These are phyloP conservation scores for Aurelia coerulea DNA, from an alignment of 30 jellyfish, hydroid and myxozoan species.

Conservation along the genomic window DNA sequence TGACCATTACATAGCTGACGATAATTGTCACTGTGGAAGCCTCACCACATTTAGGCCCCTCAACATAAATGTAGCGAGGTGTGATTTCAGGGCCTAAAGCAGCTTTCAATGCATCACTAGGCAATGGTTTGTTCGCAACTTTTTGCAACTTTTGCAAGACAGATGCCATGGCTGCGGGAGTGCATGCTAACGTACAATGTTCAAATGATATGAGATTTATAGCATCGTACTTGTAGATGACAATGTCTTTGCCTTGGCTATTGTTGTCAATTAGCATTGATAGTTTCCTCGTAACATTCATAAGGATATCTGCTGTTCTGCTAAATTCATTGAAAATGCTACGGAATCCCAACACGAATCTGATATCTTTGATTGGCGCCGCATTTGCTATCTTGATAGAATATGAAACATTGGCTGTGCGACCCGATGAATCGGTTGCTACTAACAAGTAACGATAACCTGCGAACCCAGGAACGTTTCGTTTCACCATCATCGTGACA, in stretches of 20 bases:
- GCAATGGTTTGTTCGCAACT: conserved; percentile 46
- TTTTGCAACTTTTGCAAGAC: conserved; percentile 62
- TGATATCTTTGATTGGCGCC: conserved; percentile 38
- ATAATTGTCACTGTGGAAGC: conserved; percentile 33
- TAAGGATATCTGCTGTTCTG: conserved; percentile 52
- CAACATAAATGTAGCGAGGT: conserved; percentile 53
- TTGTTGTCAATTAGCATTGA: conserved; percentile 23
- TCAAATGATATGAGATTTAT: conserved; percentile 45
- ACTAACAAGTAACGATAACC: conserved; percentile 68
- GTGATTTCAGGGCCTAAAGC: conserved; percentile 73
- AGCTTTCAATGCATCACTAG: conserved; percentile 51
- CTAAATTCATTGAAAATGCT: conserved; percentile 22
- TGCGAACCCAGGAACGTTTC: conserved; percentile 29
- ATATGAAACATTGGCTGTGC: conserved; percentile 87
- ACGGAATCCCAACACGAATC: conserved; percentile 69
- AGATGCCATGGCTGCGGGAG: conserved; percentile 42
- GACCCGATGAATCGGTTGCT: conserved; percentile 94
- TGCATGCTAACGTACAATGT: conserved; percentile 74
- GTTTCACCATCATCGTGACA: conserved; percentile 60
- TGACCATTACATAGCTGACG: not conserved
- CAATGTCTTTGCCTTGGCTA: conserved; percentile 11
- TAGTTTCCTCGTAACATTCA: conserved; percentile 51
- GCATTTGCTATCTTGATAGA: conserved; percentile 60
- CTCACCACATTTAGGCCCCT: conserved; percentile 79
- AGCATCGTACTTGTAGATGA: conserved; percentile 54